These are phyloP conservation scores for Dolichoris vasculosae DNA, from an alignment of 1,140 invertebrate genomes.

Conservation along the genomic window DNA sequence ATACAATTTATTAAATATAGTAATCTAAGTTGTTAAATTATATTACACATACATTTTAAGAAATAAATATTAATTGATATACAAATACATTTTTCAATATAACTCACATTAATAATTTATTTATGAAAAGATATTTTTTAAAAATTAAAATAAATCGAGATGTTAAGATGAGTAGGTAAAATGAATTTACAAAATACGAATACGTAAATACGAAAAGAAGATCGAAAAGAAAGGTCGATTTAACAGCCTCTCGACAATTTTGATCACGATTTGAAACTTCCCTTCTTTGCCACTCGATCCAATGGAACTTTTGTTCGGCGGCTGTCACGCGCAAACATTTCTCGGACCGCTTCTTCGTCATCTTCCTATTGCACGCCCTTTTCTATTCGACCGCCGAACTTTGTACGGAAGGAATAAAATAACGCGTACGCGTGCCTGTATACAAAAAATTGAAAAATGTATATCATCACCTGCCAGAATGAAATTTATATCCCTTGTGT, in stretches of 20 bases:
- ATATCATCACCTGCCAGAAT: not conserved
- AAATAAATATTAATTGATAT: no score
- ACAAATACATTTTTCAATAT: no score
- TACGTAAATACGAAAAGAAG: no score
- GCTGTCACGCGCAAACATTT: not conserved
- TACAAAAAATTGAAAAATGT: not conserved
- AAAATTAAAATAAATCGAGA: no score
- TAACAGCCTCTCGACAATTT: not conserved
- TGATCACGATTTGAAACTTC: slow-evolving; percentile 12
- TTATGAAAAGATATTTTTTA: no score
- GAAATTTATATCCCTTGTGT: slow-evolving; percentile 30
- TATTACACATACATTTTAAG: no score
- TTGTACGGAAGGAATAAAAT: not conserved
- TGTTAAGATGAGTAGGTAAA: no score
- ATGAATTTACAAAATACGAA: no score
- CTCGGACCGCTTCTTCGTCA: no score
- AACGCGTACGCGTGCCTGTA: not conserved
- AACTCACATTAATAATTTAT: no score
- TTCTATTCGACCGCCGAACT: not conserved
- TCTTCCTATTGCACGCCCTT: not conserved
- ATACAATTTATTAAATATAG: no score
- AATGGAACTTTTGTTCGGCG: not conserved
- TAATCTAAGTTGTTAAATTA: no score
- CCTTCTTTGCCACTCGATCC: not conserved
- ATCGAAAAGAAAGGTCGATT: not conserved